These are phyloP conservation scores for Python bivittatus DNA, from an alignment of 2,113 vertebrate species.

Conservation along the genomic window DNA sequence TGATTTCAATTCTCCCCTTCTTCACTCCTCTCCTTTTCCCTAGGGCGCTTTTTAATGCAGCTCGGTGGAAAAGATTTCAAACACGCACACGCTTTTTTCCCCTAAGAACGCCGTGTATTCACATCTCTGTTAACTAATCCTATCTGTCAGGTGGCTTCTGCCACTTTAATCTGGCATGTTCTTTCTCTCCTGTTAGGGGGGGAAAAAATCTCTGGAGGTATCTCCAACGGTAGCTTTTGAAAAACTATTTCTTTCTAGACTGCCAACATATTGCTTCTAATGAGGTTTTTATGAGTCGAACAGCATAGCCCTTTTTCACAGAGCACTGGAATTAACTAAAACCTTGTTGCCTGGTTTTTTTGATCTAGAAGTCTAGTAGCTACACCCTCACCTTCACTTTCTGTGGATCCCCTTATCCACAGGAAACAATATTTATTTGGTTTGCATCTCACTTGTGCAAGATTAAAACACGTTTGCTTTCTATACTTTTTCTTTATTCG, in stretches of 20 bases:
- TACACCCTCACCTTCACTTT: background rate
- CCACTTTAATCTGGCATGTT: background rate
- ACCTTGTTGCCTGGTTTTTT: background rate
- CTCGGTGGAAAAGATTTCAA: background rate
- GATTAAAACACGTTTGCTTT: background rate
- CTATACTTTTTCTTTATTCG: background rate
- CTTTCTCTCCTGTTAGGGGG: background rate
- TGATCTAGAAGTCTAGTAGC: background rate
- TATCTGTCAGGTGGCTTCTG: background rate
- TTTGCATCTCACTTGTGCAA: background rate
- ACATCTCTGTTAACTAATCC: background rate
- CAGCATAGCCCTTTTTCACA: background rate
- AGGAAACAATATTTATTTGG: background rate
- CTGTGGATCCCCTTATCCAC: background rate
- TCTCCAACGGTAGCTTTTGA: background rate
- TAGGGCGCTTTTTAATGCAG: background rate
- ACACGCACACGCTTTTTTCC: background rate
- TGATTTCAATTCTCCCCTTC: background rate
- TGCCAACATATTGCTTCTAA: background rate
- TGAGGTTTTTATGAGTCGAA: background rate
- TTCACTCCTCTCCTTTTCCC: background rate
- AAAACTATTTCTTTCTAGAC: background rate
- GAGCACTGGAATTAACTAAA: background rate
- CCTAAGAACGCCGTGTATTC: background rate
- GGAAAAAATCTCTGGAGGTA: background rate